These are phyloP conservation scores for Drosophila micromelanica DNA, from an alignment of 1,140 invertebrate genomes.

Conservation along the genomic window DNA sequence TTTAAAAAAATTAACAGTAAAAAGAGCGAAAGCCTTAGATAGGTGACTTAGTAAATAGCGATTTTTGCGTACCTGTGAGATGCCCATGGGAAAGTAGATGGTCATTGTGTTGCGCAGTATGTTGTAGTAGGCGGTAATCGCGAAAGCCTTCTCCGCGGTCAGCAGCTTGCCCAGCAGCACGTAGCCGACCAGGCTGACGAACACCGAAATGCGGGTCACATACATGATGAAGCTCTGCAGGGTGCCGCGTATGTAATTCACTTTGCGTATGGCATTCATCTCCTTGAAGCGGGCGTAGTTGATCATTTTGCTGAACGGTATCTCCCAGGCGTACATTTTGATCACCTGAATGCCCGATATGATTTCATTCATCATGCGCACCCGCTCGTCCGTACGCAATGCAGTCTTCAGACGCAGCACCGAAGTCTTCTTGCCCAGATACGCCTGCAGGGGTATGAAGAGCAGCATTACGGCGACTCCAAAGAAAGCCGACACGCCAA, in stretches of 20 bases:
- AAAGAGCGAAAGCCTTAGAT: no score
- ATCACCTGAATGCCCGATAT: constrained; percentile 95
- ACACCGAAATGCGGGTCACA: constrained; percentile 90
- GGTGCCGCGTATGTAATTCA: constrained; percentile 90
- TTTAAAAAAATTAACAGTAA: neutral
- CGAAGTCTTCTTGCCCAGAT: constrained; percentile 89
- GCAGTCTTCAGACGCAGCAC: constrained; percentile 89
- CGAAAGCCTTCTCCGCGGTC: constrained; percentile 89
- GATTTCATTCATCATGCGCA: constrained; percentile 96
- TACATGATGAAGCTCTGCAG: constrained; percentile 91
- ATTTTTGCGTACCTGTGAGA: constrained; percentile 84
- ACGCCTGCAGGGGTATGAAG: constrained; percentile 93
- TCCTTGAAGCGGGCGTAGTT: constrained; percentile 86
- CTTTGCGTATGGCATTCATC: constrained; percentile 87
- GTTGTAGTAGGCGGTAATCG: constrained; percentile 90
- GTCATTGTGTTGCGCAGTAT: constrained; percentile 90
- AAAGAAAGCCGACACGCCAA: constrained; percentile 90
- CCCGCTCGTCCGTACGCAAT: constrained; percentile 91
- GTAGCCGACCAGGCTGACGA: constrained; percentile 90
- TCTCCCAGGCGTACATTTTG: constrained; percentile 96
- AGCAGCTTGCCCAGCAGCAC: constrained; percentile 87
- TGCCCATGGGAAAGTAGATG: constrained; percentile 89
- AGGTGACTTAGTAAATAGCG: no score
- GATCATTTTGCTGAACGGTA: constrained; percentile 89
- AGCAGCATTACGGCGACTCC: constrained; percentile 92